These are phyloP conservation scores for Ammodytes dubius DNA, from an alignment of 2,113 vertebrate species.

Conservation along the genomic window DNA sequence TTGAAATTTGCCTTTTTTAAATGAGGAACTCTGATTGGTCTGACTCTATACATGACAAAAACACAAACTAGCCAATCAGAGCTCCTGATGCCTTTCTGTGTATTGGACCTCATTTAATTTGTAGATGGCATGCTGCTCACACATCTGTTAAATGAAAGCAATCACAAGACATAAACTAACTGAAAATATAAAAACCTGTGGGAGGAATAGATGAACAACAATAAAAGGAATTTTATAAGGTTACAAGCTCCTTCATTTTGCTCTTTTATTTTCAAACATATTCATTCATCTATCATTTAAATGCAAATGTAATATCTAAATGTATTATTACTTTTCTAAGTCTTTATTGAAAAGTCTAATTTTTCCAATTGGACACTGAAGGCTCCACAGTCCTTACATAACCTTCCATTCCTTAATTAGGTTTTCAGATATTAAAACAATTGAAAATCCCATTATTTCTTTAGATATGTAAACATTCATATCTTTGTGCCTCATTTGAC, in stretches of 20 bases:
- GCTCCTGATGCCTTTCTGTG: conserved; percentile 2
- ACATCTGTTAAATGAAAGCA: not conserved
- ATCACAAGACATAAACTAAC: conserved; percentile 4
- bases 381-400: not conserved
- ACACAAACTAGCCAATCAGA: conserved; percentile 14
- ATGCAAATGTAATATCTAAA: conserved; percentile 8
- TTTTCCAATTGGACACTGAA: not conserved
- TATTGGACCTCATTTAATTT: not conserved
- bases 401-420: not conserved
- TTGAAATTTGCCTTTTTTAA: conserved; percentile 34
- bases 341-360: conserved; percentile 7
- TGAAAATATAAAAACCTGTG: not conserved
- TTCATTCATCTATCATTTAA: not conserved
- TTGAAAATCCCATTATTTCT: not conserved
- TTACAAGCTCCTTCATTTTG: not conserved
- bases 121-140: not conserved
- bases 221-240: not conserved
- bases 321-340: not conserved
- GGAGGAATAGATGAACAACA: not conserved
- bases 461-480: not conserved
- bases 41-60: not conserved
- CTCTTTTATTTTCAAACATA: not conserved
- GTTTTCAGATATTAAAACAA: not conserved
- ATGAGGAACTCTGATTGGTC: conserved; percentile 27
- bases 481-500: not conserved